These are phyloP conservation scores for Phylloscopus trochilus DNA, from an alignment of 2,113 vertebrate species.

Conservation along the genomic window DNA sequence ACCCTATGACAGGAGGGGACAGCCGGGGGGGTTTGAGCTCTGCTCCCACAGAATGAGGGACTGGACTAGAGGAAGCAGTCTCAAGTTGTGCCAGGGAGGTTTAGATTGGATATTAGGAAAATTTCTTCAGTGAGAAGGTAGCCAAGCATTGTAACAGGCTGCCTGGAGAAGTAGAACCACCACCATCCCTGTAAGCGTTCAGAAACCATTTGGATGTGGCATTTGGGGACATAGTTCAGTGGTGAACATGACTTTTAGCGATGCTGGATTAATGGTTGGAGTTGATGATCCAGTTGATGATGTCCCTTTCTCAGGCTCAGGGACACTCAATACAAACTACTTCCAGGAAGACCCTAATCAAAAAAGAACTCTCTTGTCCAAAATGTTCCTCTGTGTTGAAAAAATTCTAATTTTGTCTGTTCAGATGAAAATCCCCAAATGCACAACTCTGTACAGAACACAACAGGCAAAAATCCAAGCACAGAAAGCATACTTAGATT, in stretches of 20 bases:
- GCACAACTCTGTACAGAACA: neutral
- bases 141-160: neutral
- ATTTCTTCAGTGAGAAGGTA: neutral
- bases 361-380: neutral
- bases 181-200: neutral
- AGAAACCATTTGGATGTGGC: neutral
- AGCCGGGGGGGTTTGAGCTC: fast-evolving
- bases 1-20: neutral
- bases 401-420: neutral
- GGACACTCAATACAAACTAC: neutral
- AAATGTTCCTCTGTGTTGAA: neutral
- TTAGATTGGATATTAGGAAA: neutral
- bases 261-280: neutral
- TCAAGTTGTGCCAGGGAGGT: neutral
- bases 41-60: neutral
- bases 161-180: neutral
- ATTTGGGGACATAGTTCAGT: neutral
- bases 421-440: neutral
- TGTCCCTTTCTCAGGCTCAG: neutral
- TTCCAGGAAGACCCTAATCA: neutral
- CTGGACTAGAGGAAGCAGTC: fast-evolving
- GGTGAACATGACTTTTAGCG: neutral
- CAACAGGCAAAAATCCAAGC: neutral
- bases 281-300: neutral
- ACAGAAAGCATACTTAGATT: neutral